Conservation (phyloP, 2,797 vertebrate species). For the Siniperca scherzeri region DNA sequence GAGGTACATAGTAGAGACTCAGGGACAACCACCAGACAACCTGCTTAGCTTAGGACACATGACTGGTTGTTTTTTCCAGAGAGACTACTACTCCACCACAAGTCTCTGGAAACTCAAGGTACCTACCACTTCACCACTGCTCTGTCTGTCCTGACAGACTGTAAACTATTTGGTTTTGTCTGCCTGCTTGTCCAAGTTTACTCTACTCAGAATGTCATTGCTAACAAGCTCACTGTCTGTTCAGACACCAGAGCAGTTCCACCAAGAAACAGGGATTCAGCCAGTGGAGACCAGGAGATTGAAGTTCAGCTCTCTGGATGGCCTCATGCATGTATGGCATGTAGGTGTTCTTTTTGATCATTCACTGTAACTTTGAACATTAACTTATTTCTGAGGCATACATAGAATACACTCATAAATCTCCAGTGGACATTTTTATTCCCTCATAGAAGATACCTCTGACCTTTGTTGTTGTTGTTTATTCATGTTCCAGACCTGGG, state of each 20-base stretch:
- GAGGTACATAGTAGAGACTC: slow-evolving; percentile 25
- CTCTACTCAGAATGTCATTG: neutral
- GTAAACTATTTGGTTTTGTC: neutral
- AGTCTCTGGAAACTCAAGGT: slow-evolving; percentile 26
- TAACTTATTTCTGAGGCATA: neutral
- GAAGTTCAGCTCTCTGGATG: neutral
- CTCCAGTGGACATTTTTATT: accelerated
- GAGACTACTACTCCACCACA: neutral
- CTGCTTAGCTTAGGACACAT: neutral
- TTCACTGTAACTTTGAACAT: neutral
- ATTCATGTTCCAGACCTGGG: neutral
- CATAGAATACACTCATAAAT: neutral
- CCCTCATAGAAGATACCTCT: neutral
- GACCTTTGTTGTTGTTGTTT: neutral
- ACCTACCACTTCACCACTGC: neutral
- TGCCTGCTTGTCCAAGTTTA: neutral
- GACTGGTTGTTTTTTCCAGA: neutral
- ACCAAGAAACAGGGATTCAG: neutral
- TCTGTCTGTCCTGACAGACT: too few relatives aligned
- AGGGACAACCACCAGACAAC: slow-evolving; percentile 26
- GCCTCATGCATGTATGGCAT: neutral
- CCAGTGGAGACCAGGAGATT: neutral
- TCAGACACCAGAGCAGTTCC: slow-evolving; percentile 9
- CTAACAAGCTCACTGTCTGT: neutral
- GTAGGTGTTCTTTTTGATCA: slow-evolving; percentile 3